Evolutionary conservation across 2,113 vertebrate genomes (phyloP).

Genomic region (Nothobranchius kuhntae): DNA sequence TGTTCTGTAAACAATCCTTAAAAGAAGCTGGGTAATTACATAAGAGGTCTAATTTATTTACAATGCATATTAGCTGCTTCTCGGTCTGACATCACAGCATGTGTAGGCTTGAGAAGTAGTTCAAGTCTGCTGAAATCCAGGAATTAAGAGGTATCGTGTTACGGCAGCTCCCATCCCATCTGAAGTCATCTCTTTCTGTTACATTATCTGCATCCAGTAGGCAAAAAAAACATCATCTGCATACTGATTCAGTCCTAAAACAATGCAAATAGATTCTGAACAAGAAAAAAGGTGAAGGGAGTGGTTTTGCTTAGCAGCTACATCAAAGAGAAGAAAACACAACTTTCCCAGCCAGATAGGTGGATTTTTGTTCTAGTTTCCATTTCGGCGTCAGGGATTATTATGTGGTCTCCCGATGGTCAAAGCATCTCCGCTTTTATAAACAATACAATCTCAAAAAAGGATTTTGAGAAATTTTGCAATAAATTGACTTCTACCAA

Average conservation of each 20-base stretch:
- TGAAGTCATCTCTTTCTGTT: constrained; percentile 33
- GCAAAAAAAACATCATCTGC: constrained; percentile 8
- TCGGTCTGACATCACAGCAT: constrained; percentile 58
- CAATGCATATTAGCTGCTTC: constrained; percentile 49
- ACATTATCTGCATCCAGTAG: constrained; percentile 25
- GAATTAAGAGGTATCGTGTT: constrained; percentile 39
- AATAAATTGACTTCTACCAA: neutral
- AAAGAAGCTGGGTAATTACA: constrained; percentile 35
- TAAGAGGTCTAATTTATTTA: constrained; percentile 19
- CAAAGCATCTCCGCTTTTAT: neutral
- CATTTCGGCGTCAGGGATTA: neutral
- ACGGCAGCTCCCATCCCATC: constrained; percentile 51
- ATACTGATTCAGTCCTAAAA: constrained; percentile 27
- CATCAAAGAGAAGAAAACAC: neutral
- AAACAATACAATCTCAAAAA: neutral
- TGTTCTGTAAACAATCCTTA: constrained; percentile 28
- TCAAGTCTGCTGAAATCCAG: constrained; percentile 29
- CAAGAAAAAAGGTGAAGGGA: neutral
- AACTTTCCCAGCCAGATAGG: neutral
- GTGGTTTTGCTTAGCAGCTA: constrained; percentile 9
- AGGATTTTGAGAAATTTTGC: neutral
- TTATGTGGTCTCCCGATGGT: neutral
- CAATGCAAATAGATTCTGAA: constrained; percentile 32
- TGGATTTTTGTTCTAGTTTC: neutral
- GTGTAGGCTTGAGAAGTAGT: constrained; percentile 33